phyloP scores from a whole-genome alignment of 2,113 vertebrate genomes.

The Carettochelys insculpta region DNA sequence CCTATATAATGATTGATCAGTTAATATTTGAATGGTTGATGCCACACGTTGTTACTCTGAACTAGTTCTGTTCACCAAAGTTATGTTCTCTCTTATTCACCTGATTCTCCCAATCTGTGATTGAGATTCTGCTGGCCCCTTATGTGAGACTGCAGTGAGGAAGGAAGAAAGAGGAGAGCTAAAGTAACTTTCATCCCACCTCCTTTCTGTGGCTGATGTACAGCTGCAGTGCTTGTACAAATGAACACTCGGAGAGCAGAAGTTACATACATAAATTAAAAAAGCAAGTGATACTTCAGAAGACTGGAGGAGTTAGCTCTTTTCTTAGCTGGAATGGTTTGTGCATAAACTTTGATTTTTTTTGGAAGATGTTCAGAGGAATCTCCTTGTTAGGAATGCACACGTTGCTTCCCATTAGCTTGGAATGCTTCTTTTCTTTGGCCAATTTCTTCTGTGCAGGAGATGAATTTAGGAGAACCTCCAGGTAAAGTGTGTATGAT shows the following conservation, averaged over 20 bases:
- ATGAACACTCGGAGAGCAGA: slow-evolving; percentile 10
- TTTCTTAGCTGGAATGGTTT: slow-evolving; percentile 40
- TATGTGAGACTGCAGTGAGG: not conserved
- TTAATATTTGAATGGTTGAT: not conserved
- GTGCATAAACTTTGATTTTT: slow-evolving; percentile 16
- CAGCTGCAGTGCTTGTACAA: not conserved
- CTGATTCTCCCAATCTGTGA: not conserved
- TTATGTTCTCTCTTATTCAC: not conserved
- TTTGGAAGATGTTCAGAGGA: slow-evolving; percentile 67
- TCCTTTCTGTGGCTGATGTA: not conserved
- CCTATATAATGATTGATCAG: not conserved
- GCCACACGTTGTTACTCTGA: not conserved
- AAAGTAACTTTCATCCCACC: not conserved
- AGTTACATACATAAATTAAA: not conserved
- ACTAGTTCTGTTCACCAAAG: not conserved
- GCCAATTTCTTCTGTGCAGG: slow-evolving; percentile 60
- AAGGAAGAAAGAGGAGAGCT: not conserved
- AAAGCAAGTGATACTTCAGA: slow-evolving; percentile 30
- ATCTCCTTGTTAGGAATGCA: slow-evolving; percentile 51
- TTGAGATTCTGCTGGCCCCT: not conserved
- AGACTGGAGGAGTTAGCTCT: not conserved
- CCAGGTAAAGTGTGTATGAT: slow-evolving; percentile 61
- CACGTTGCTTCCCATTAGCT: slow-evolving; percentile 66
- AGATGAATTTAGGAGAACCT: slow-evolving; percentile 48
- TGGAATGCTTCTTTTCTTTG: slow-evolving; percentile 73